phyloP scores from a whole-genome alignment of 2,888 invertebrate species.

The Cyrtodaria siliqua region DNA sequence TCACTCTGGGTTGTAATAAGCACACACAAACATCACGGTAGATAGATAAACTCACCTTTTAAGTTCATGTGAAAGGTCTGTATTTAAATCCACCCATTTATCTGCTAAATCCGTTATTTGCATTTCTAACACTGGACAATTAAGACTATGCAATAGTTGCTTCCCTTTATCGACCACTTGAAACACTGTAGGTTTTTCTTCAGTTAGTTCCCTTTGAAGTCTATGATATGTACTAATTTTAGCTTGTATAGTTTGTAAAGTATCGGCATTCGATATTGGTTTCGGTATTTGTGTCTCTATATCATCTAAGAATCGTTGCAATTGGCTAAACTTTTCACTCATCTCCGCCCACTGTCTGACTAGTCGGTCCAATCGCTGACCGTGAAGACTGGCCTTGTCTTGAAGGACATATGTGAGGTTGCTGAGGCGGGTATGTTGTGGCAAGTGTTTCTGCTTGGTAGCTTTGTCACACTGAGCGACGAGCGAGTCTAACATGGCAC shows the following conservation, averaged over 20 bases:
- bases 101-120: constrained; percentile 80
- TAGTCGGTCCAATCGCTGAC: constrained; percentile 80
- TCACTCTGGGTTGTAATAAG: no score
- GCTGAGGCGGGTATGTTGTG: constrained; percentile 72
- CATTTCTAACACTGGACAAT: constrained; percentile 79
- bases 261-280: constrained; percentile 73
- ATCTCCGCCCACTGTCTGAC: constrained; percentile 80
- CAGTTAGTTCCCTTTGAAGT: constrained; percentile 77
- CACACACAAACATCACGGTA: no score
- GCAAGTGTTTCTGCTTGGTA: constrained; percentile 71
- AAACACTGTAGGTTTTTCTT: constrained; percentile 80
- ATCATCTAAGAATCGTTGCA: constrained; percentile 66
- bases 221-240: constrained; percentile 76
- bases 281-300: constrained; percentile 72
- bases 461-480: constrained; percentile 78
- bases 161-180: constrained; percentile 82
- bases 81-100: constrained; percentile 81
- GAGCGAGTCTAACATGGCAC: constrained; percentile 81
- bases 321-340: constrained; percentile 70
- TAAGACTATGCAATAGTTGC: constrained; percentile 79
- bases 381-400: constrained; percentile 80
- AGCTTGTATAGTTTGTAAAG: constrained; percentile 75
- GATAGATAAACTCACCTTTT: constrained; percentile 73
- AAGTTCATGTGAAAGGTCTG: constrained; percentile 75
- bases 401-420: constrained; percentile 80